Conservation (phyloP, 2,113 vertebrate species). For the Eurypyga helias region DNA sequence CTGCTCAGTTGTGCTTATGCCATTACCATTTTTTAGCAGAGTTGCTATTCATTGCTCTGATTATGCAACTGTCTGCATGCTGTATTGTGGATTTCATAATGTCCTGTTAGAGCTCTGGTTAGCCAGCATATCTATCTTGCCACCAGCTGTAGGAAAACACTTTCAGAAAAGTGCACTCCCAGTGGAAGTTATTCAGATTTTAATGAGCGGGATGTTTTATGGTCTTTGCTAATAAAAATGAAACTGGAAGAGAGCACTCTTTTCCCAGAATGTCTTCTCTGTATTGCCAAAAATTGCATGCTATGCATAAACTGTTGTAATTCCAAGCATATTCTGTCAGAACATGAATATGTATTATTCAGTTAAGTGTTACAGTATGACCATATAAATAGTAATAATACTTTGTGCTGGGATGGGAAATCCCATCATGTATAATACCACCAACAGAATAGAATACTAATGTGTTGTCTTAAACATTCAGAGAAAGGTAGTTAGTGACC, state of each 20-base stretch:
- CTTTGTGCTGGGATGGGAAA: neutral
- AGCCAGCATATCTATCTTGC: conserved; percentile 34
- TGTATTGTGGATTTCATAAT: conserved; percentile 45
- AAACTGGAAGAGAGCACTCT: neutral
- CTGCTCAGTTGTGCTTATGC: neutral
- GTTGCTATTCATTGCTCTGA: neutral
- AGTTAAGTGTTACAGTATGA: neutral
- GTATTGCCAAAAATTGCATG: neutral
- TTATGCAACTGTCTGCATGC: conserved; percentile 32
- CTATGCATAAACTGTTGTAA: neutral
- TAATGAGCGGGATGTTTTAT: conserved; percentile 51
- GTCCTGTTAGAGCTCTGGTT: conserved; percentile 42
- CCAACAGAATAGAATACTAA: neutral
- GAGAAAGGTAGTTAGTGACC: neutral
- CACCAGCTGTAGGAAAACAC: conserved; percentile 39
- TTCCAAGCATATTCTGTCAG: neutral
- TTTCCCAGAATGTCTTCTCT: neutral
- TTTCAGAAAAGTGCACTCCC: conserved; percentile 40
- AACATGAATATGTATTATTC: conserved; percentile 13
- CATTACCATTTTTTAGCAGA: neutral
- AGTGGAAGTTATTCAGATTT: conserved; percentile 51
- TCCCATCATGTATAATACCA: neutral
- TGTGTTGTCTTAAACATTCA: neutral
- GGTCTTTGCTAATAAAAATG: conserved; percentile 51
- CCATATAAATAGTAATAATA: conserved; percentile 1